A percentile compares a stretch with the other conserved stretches of the same genome.
Evolutionary conservation across 2,888 invertebrate species (phyloP).

Genomic region (Drosophila neotestacea): DNA sequence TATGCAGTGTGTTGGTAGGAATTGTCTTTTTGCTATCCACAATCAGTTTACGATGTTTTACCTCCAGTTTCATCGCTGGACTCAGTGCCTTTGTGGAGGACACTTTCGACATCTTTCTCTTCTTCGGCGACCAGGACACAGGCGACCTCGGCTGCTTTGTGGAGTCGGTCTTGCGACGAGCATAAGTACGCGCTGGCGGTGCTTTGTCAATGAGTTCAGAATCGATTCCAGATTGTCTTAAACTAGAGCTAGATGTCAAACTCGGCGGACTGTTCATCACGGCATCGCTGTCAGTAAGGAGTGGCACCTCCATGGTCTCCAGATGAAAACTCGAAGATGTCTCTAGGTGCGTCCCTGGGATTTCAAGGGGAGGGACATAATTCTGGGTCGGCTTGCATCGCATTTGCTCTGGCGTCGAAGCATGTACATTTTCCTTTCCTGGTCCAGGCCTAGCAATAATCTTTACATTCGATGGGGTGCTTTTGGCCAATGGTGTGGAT

Average conservation of each 20-base stretch:
- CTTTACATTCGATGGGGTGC: slow-evolving; percentile 53
- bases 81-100: slow-evolving; percentile 62
- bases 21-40: slow-evolving; percentile 69
- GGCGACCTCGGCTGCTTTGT: slow-evolving; percentile 18
- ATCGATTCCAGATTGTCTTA: background rate
- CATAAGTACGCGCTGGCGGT: slow-evolving; percentile 75
- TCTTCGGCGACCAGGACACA: slow-evolving; percentile 56
- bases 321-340: background rate
- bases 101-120: slow-evolving; percentile 26
- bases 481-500: slow-evolving; percentile 52
- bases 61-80: slow-evolving; percentile 56
- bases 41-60: slow-evolving; percentile 71
- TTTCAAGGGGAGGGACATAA: background rate
- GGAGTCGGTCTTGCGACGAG: slow-evolving; percentile 43
- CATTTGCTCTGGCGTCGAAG: slow-evolving; percentile 48
- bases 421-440: slow-evolving; percentile 50
- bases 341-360: background rate
- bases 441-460: background rate
- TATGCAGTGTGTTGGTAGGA: slow-evolving; percentile 45
- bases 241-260: background rate
- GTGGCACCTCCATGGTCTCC: background rate
- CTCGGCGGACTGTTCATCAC: background rate
- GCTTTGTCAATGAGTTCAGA: slow-evolving; percentile 21
- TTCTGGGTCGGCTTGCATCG: slow-evolving; percentile 31
- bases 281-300: background rate